phyloP scores from a whole-genome alignment of 92 coral and sea anemone species.

The Phymanthus crucifer region DNA sequence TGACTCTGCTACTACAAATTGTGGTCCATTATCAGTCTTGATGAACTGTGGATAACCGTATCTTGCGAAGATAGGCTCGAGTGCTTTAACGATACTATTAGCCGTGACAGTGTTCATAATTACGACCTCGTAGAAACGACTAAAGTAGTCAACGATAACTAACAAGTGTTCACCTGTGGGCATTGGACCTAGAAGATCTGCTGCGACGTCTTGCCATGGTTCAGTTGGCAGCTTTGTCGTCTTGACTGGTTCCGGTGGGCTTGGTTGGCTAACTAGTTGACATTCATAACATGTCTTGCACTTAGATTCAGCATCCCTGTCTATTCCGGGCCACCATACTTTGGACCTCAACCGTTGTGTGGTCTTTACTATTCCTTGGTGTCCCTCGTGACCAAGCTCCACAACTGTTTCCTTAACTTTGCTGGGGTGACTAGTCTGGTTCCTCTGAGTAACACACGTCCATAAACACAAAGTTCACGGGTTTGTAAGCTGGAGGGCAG shows the following conservation, averaged over 20 bases:
- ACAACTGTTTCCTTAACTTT: slow-evolving; percentile 34
- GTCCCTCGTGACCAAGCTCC: slow-evolving; percentile 38
- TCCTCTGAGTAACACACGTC: no score
- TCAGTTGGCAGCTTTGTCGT: slow-evolving; percentile 15
- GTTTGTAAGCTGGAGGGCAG: no score
- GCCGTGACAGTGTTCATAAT: slow-evolving; percentile 46
- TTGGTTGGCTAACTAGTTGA: slow-evolving; percentile 28
- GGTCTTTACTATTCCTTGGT: slow-evolving; percentile 38
- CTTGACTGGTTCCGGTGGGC: slow-evolving; percentile 45
- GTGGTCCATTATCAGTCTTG: slow-evolving; percentile 37
- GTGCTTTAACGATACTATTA: slow-evolving; percentile 11
- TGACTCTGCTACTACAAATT: slow-evolving; percentile 12
- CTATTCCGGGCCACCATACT: slow-evolving; percentile 50
- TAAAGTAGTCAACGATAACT: slow-evolving; percentile 26
- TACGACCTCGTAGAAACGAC: slow-evolving; percentile 3
- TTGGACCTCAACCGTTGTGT: slow-evolving; percentile 44
- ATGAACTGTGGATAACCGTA: slow-evolving; percentile 1
- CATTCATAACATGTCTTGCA: no score
- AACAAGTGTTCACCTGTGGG: slow-evolving; percentile 34
- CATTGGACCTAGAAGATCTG: slow-evolving; percentile 41
- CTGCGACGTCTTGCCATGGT: no score
- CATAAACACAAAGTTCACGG: no score
- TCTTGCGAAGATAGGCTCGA: not conserved
- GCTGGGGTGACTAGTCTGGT: no score
- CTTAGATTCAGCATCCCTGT: slow-evolving; percentile 28